Conservation (phyloP, 2,113 vertebrate genomes). For the Arenaria interpres region DNA sequence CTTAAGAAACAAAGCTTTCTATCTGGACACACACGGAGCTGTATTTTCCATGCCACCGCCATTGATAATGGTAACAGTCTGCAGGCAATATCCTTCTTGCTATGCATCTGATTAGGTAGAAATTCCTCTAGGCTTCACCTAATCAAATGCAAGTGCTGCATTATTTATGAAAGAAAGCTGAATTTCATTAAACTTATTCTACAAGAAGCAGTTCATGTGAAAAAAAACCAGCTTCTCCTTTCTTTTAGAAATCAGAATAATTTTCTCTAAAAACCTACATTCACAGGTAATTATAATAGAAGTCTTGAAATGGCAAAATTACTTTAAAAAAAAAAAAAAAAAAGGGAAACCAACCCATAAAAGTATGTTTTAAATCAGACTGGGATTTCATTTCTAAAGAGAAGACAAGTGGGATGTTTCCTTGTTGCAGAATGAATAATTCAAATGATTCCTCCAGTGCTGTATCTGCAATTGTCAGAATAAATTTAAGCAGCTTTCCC, state of each 20-base stretch:
- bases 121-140: slow-evolving; percentile 64
- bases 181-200: slow-evolving; percentile 67
- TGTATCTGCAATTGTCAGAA: slow-evolving; percentile 52
- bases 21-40: background rate
- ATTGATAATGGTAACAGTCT: slow-evolving; percentile 28
- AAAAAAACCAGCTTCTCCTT: slow-evolving; percentile 22
- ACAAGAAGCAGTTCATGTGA: slow-evolving; percentile 23
- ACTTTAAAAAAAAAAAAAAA: background rate
- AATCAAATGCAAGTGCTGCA: slow-evolving; percentile 64
- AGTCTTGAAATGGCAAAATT: slow-evolving; percentile 36
- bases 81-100: slow-evolving; percentile 49
- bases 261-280: slow-evolving; percentile 15
- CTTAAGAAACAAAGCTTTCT: background rate
- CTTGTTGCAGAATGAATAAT: slow-evolving; percentile 69
- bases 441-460: slow-evolving; percentile 51
- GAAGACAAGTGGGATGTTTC: slow-evolving; percentile 61
- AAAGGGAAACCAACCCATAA: background rate
- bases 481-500: slow-evolving; percentile 49
- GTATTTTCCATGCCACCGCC: slow-evolving; percentile 19
- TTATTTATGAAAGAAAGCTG: slow-evolving; percentile 75
- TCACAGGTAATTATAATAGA: slow-evolving; percentile 17
- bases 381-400: slow-evolving; percentile 51
- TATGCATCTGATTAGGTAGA: slow-evolving; percentile 53
- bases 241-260: slow-evolving; percentile 28
- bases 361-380: slow-evolving; percentile 41